Base-by-base conservation (phyloP, 2,888 invertebrate genomes). In the Brachyptera risi region DNA sequence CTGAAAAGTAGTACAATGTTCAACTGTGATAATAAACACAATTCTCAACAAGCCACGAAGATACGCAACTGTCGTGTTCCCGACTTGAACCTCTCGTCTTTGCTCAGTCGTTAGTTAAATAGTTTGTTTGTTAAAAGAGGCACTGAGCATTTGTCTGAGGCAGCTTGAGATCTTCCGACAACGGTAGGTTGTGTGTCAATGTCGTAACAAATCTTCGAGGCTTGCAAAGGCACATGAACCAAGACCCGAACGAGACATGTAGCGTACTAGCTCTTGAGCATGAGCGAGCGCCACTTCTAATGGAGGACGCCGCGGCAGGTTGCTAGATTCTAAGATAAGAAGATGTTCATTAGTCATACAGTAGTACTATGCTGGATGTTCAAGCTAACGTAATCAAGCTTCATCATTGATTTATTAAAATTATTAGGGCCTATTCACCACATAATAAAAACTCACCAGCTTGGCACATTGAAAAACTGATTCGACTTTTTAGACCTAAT, bases 191-290 rank as follows among this genome's bases (percentile, higher is more conserved):
- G 58, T 21, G 49, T 23, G 56, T 63, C 84, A 85, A 83, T 83
- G 84, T 69, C 83, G 82, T 77, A 89, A 83, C 74, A 90, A 84
- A 76, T 91, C 90, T 72, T 88, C 85, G 72, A 96, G 86, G 78
- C 90, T 91, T 71, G 95, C 92, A 80, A 96, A 96, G 76, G 96
- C 96, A 84, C 94, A 93, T 63, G 94, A 88, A 72, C 96, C 96
- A 67, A 96, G 84, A 64, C 92, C 92, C 67, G 88, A 83, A 73
- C 86, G 87, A 67, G 94, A 88, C 93, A 96, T 96, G 72, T 94
- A 82, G 68, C 87, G 87, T 72, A 96, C 85, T 71, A 96, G 83
- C 76, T 92, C 89, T 71, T 88, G 86, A 67, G 95, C 90, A 78
- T 97, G 96, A 67, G 90, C 87, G 75, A 92, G 87, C 72, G 93